Evolutionary conservation across 1,140 invertebrate species (phyloP), one percentile per base, ranked within the genome.

Genomic region (Scaptomyza montana): DNA sequence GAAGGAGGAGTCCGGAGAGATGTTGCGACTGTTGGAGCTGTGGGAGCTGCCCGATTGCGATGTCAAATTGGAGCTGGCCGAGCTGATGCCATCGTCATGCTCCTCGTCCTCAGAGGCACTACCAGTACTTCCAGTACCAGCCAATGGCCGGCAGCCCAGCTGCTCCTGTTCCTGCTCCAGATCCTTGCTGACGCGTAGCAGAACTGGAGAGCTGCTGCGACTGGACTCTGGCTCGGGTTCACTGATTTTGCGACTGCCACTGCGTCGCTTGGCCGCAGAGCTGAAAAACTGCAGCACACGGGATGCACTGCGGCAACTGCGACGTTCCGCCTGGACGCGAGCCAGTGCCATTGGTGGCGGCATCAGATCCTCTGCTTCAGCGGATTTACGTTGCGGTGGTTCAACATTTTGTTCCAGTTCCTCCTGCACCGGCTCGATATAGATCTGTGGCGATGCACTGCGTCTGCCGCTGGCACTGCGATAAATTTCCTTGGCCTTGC

Each of bases 1-100:
- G 28, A 92, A 90, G 10, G 90, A 92, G n/a, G 91, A 91, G 49
- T 92, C 87, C n/a, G 87, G 78, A 0, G 91, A 89, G 6, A 74
- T 78, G 70, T 92, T 92, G 16, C 76, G 75, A 47, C 80, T 91
- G 45, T 78, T 84, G 6, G 64, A 69, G 39, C 62, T 51, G 25
- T 36, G 45, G 10, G 56, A 49, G 65, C 65, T 72, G 3, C 64
- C 55, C 30, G 86, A 86, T 13, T 76, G 71, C 0, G 77, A 57
- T 3, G 87, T 89, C 21, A 89, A 51, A 21, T 89, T 89, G 12
- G 85, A 89, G 74, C 81, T 80, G 30, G 85, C 85, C 61, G 85
- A 89, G 9, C 86, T 84, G 19, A 89, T 90, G 64, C 82, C 85
- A 68, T 90, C 90, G 16, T 91, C 81, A 9, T 79, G 65, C 16